Conservation (phyloP, 1,140 invertebrate species). For the Microvelia longipes region DNA sequence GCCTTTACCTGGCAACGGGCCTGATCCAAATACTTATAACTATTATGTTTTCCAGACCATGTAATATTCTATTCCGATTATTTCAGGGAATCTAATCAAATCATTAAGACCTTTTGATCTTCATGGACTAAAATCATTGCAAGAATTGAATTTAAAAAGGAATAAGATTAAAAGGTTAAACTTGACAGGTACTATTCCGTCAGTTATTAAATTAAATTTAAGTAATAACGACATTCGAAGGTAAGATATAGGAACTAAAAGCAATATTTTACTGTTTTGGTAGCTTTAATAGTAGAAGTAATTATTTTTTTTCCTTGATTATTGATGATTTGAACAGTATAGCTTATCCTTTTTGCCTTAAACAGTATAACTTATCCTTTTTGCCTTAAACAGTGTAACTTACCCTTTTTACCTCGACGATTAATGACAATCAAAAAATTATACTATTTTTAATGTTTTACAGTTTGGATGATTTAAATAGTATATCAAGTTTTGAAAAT, state of each 20-base stretch:
- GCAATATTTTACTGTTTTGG: constrained; percentile 9
- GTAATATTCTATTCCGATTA: too few relatives aligned
- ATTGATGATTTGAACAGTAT: too few relatives aligned
- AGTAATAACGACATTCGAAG: constrained; percentile 72
- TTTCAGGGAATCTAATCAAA: constrained; percentile 69
- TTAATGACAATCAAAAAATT: too few relatives aligned
- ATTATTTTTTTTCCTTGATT: too few relatives aligned
- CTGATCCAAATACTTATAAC: too few relatives aligned
- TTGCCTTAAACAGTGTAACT: too few relatives aligned
- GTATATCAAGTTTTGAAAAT: constrained; percentile 43
- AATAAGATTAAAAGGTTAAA: constrained; percentile 65
- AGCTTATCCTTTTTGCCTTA: too few relatives aligned
- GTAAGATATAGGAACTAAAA: constrained; percentile 29
- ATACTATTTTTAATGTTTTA: constrained; percentile 3
- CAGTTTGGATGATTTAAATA: constrained; percentile 19
- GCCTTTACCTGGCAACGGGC: too few relatives aligned
- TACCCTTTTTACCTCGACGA: too few relatives aligned
- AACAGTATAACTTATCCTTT: too few relatives aligned
- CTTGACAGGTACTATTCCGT: constrained; percentile 64
- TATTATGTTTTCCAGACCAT: too few relatives aligned
- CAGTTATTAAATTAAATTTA: constrained; percentile 63
- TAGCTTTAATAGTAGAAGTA: too few relatives aligned
- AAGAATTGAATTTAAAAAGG: constrained; percentile 72
- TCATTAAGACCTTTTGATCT: constrained; percentile 55
- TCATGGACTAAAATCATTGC: constrained; percentile 53